phyloP scores from a whole-genome alignment of 1,140 invertebrate genomes.

The Lordiphosa clarofinis region DNA sequence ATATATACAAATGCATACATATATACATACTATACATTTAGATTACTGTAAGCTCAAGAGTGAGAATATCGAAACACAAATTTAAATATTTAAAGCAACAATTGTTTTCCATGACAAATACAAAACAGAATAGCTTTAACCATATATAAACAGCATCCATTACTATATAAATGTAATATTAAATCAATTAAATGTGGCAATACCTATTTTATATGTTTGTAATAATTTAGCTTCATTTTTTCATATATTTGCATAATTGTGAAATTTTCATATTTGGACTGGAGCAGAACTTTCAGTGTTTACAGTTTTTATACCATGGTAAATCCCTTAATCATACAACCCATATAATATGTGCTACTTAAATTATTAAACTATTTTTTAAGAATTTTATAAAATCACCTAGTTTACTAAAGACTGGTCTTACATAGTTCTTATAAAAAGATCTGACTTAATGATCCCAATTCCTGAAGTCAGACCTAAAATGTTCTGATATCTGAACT shows the following conservation, averaged over 20 bases:
- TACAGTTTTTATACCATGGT: no score
- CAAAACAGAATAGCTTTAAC: slow-evolving; percentile 70
- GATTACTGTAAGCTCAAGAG: slow-evolving; percentile 65
- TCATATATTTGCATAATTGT: slow-evolving; percentile 9
- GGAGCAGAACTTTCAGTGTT: no score
- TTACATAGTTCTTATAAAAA: no score
- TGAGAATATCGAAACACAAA: slow-evolving; percentile 58
- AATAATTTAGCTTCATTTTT: slow-evolving; percentile 22
- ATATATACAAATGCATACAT: slow-evolving; percentile 40
- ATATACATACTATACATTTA: slow-evolving; percentile 54
- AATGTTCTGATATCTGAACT: no score
- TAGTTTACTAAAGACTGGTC: no score
- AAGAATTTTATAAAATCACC: no score
- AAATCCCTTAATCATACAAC: no score
- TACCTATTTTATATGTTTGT: slow-evolving; percentile 35
- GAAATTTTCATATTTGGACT: slow-evolving; percentile 12
- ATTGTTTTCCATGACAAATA: slow-evolving; percentile 62
- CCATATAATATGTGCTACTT: no score
- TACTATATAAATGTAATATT: slow-evolving; percentile 23
- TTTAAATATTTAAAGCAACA: slow-evolving; percentile 41
- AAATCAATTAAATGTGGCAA: slow-evolving; percentile 28
- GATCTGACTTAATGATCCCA: no score
- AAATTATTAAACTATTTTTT: no score
- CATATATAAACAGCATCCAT: slow-evolving; percentile 22
- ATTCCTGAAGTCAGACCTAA: no score